Evolutionary conservation across 2,797 vertebrate genomes (phyloP).

Genomic region (Cygnus olor): DNA sequence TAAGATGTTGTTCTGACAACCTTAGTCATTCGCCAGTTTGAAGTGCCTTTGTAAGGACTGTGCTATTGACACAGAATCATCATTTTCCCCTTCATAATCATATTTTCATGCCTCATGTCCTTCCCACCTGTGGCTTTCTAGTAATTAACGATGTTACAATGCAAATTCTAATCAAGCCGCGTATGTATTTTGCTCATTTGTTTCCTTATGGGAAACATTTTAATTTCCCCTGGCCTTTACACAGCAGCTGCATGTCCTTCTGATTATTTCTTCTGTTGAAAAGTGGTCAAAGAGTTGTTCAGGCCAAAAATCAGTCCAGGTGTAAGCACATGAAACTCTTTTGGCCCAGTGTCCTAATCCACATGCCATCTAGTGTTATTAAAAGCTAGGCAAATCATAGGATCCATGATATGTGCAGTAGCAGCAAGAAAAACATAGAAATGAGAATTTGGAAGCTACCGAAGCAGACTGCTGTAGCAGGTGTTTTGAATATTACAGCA

Average conservation of each 20-base stretch:
- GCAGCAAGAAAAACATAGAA: neutral
- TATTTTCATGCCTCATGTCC: slow-evolving; percentile 61
- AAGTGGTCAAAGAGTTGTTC: neutral
- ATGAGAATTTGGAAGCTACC: neutral
- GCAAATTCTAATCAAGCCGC: slow-evolving; percentile 58
- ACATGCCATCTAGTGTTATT: neutral
- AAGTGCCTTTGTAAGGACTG: neutral
- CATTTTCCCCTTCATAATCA: slow-evolving; percentile 40
- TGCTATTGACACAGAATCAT: slow-evolving; percentile 31
- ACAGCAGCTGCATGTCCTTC: slow-evolving; percentile 59
- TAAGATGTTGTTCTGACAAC: neutral
- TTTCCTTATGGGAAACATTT: slow-evolving; percentile 60
- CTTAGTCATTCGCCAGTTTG: neutral
- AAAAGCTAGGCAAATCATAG: neutral
- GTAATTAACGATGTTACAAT: slow-evolving; percentile 66
- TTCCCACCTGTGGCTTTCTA: slow-evolving; percentile 68
- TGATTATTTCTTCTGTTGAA: slow-evolving; percentile 56
- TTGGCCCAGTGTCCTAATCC: neutral
- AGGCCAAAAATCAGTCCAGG: slow-evolving; percentile 11
- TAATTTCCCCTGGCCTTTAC: slow-evolving; percentile 60
- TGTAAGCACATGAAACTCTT: neutral
- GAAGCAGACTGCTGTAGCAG: neutral
- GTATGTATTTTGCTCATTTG: slow-evolving; percentile 67
- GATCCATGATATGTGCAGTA: neutral
- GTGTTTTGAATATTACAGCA: neutral